phyloP scores from a whole-genome alignment of 2,113 vertebrate species.

The Crotalus tigris region DNA sequence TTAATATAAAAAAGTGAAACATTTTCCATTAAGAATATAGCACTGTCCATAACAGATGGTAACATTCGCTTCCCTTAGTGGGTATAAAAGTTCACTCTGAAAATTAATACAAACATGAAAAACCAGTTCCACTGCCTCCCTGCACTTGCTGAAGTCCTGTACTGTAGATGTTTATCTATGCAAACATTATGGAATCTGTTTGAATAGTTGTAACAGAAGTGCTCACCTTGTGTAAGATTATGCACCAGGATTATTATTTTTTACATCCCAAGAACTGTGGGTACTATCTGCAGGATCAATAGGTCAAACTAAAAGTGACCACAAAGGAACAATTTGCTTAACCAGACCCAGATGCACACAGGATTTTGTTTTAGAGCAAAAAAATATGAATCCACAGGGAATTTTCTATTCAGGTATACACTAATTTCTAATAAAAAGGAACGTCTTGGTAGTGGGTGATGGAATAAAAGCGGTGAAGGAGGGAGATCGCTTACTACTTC shows the following conservation, averaged over 20 bases:
- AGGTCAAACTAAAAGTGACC: not conserved
- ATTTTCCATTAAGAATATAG: not conserved
- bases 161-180: conserved; percentile 22
- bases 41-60: not conserved
- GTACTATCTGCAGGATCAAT: not conserved
- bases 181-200: not conserved
- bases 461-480: not conserved
- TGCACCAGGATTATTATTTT: not conserved
- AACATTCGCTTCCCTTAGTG: not conserved
- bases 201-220: not conserved
- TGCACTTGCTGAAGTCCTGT: not conserved
- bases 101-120: not conserved
- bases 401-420: not conserved
- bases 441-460: not conserved
- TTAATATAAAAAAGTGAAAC: not conserved
- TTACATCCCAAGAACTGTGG: not conserved
- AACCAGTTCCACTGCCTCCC: not conserved
- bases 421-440: not conserved
- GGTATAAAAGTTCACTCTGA: conserved; percentile 5
- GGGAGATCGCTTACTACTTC: not conserved
- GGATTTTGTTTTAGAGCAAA: not conserved
- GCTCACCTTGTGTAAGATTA: not conserved
- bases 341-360: not conserved
- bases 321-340: not conserved
- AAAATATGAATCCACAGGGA: not conserved